Evolutionary conservation across 2,888 invertebrate genomes (phyloP).

Genomic region (Ctenicera cuprea): DNA sequence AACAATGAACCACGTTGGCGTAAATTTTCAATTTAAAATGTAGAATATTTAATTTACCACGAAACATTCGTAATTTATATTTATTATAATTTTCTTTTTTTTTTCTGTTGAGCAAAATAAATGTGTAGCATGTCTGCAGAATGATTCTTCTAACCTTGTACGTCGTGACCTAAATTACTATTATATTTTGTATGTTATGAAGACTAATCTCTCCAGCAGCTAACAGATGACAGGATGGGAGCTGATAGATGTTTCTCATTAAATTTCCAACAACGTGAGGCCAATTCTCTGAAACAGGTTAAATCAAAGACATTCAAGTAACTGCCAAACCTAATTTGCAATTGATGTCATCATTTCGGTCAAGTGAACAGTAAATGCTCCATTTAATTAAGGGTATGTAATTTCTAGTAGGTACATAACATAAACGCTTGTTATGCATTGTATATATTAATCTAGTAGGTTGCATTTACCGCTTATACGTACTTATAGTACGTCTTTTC

Average conservation of each 20-base stretch:
- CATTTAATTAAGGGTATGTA: not conserved
- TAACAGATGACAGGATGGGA: not conserved
- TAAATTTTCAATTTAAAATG: no score
- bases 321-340: not conserved
- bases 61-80: no score
- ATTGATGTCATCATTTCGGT: constrained; percentile 3
- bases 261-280: not conserved
- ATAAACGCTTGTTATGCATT: no score
- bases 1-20: no score
- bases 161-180: constrained; percentile 2
- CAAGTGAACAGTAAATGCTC: not conserved
- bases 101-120: not conserved
- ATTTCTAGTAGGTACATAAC: no score
- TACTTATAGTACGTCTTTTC: no score
- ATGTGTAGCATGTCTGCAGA: not conserved
- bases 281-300: not conserved
- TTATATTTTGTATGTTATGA: constrained; percentile 6
- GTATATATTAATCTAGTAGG: no score
- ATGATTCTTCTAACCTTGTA: not conserved
- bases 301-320: not conserved
- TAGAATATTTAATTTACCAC: no score
- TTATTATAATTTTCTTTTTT: no score
- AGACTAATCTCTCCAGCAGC: not conserved
- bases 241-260: constrained; percentile 4
- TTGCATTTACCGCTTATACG: no score